These are phyloP conservation scores for Chrysina gloriosa DNA, from an alignment of 2,888 invertebrate genomes.

Conservation along the genomic window DNA sequence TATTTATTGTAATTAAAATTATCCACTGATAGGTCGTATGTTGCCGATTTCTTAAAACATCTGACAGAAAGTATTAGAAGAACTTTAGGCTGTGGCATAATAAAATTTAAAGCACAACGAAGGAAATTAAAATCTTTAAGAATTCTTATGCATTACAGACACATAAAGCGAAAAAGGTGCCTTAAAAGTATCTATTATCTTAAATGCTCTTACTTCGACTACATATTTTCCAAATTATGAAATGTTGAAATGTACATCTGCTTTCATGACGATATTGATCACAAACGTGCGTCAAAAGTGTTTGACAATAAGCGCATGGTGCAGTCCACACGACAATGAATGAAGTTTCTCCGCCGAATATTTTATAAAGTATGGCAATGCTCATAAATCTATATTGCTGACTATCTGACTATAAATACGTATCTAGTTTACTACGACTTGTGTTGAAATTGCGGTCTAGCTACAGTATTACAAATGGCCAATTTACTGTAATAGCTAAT, in stretches of 20 bases:
- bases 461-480: conserved; percentile 26
- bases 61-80: no score
- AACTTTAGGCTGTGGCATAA: no score
- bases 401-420: conserved; percentile 26
- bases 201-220: no score
- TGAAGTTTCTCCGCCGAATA: conserved; percentile 18
- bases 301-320: background rate
- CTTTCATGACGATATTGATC: conserved; percentile 12
- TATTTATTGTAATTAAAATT: no score
- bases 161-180: background rate
- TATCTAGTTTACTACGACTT: background rate
- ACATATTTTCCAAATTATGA: no score
- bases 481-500: conserved; percentile 30
- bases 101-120: no score
- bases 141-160: no score
- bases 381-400: conserved; percentile 21
- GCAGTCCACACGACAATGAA: conserved; percentile 25
- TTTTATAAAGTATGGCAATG: conserved; percentile 30
- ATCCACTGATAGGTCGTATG: no score
- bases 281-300: background rate
- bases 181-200: background rate
- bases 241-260: no score
- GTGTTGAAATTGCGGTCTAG: conserved; percentile 28
- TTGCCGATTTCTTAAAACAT: no score
- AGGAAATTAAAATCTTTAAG: no score